Percentiles rank a stretch among this genome's conserved stretches.
These are phyloP conservation scores for Sebastes cheni DNA, from an alignment of 2,797 vertebrate species.

Conservation along the genomic window DNA sequence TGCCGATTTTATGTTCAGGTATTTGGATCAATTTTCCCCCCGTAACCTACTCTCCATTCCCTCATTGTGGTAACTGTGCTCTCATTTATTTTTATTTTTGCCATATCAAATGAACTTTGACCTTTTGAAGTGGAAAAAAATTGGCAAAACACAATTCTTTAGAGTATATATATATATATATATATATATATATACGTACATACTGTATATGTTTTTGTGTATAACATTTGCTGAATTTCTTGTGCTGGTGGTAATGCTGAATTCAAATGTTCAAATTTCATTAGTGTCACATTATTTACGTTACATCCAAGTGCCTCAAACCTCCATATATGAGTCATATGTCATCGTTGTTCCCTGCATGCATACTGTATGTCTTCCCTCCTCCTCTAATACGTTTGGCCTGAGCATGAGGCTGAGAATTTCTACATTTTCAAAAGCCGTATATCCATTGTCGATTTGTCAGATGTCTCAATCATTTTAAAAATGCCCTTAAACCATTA, in stretches of 20 bases:
- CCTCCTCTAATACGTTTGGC: background rate
- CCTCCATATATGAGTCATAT: background rate
- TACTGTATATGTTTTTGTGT: background rate
- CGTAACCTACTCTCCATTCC: background rate
- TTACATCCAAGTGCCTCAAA: background rate
- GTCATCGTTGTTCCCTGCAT: slow-evolving; percentile 18
- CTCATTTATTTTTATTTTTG: slow-evolving; percentile 17
- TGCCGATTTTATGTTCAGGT: slow-evolving; percentile 99
- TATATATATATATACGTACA: background rate
- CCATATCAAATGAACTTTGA: slow-evolving; percentile 45
- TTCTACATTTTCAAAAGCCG: background rate
- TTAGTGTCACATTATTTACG: background rate
- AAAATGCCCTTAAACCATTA: slow-evolving; percentile 16
- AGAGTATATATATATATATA: background rate
- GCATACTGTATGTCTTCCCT: background rate
- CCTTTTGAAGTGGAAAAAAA: slow-evolving; percentile 37
- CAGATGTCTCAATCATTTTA: slow-evolving; percentile 14
- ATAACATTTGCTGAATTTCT: background rate
- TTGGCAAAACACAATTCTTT: too few species aligned
- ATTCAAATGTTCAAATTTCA: slow-evolving; percentile 58
- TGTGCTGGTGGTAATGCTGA: background rate
- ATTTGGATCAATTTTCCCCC: slow-evolving; percentile 76
- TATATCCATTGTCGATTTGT: slow-evolving; percentile 5
- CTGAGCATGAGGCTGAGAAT: slow-evolving; percentile 8
- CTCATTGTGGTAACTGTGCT: slow-evolving; percentile 2